Percentiles rank a stretch among this genome's conserved stretches.
These are phyloP conservation scores for Cerastoderma edule DNA, from an alignment of 2,888 invertebrate genomes.

Conservation along the genomic window DNA sequence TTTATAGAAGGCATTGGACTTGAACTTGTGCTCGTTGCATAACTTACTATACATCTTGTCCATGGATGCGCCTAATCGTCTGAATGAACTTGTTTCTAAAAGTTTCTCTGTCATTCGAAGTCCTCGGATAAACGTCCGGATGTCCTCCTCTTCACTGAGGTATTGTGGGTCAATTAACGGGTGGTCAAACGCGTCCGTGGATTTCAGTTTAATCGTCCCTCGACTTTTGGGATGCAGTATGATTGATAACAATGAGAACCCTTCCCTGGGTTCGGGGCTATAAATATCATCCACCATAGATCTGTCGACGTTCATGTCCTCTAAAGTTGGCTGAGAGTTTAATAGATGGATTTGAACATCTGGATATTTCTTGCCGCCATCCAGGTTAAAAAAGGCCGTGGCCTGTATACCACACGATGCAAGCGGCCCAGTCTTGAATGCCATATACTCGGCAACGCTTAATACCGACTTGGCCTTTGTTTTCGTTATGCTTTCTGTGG, in stretches of 20 bases:
- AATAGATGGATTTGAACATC: constrained; percentile 45
- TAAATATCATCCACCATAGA: constrained; percentile 23
- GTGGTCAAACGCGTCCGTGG: constrained; percentile 90
- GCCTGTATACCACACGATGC: constrained; percentile 21
- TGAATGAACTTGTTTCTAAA: constrained; percentile 27
- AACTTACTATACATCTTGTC: background rate
- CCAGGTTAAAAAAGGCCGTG: constrained; percentile 31
- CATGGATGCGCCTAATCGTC: constrained; percentile 19
- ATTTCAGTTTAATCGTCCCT: constrained; percentile 91
- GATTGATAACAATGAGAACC: constrained; percentile 18
- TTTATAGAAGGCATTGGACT: constrained; percentile 32
- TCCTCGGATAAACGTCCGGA: constrained; percentile 41
- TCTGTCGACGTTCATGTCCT: background rate
- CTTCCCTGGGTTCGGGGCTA: constrained; percentile 5
- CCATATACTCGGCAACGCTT: constrained; percentile 13
- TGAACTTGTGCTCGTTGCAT: constrained; percentile 23
- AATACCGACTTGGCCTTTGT: constrained; percentile 9
- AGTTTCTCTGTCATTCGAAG: constrained; percentile 19
- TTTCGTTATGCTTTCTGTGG: constrained; percentile 30
- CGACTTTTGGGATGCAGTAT: constrained; percentile 88
- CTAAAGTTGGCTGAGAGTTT: background rate
- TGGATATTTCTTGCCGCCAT: constrained; percentile 33
- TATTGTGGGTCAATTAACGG: constrained; percentile 96
- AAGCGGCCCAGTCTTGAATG: constrained; percentile 27
- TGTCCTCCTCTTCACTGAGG: constrained; percentile 85